A percentile compares a stretch with the other conserved stretches of the same genome.
phyloP scores from a whole-genome alignment of 1,140 invertebrate species.

The Trichoplusia ni region DNA sequence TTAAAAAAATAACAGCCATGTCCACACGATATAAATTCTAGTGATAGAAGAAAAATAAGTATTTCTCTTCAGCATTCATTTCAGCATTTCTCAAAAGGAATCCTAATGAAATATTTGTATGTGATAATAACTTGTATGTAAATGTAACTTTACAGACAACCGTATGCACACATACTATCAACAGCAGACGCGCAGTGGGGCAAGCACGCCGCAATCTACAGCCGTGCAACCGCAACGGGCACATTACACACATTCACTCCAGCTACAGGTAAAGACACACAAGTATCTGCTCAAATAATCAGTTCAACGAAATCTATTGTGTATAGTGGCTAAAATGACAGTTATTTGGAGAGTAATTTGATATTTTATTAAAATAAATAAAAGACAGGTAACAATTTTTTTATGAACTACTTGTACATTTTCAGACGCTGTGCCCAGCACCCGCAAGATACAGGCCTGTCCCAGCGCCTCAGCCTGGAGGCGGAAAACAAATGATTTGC shows the following conservation, averaged over 20 bases:
- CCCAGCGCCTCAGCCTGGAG: slow-evolving; percentile 64
- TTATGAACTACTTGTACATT: not conserved
- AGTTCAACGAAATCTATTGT: too few species aligned
- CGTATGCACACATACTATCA: slow-evolving; percentile 66
- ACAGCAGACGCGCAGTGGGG: slow-evolving; percentile 51
- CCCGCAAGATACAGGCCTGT: slow-evolving; percentile 69
- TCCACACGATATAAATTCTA: too few species aligned
- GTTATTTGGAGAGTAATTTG: too few species aligned
- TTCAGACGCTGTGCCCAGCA: slow-evolving; percentile 68
- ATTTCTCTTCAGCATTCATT: too few species aligned
- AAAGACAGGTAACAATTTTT: too few species aligned
- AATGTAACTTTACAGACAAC: slow-evolving; percentile 42
- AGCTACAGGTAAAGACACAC: slow-evolving; percentile 64
- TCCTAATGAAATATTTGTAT: too few species aligned
- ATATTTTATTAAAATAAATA: too few species aligned
- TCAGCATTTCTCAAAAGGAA: too few species aligned
- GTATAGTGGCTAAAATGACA: too few species aligned
- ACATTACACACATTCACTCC: slow-evolving; percentile 66
- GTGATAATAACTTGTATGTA: not conserved
- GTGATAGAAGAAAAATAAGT: too few species aligned
- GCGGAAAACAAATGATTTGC: slow-evolving; percentile 76
- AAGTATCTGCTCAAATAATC: too few species aligned
- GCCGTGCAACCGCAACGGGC: slow-evolving; percentile 54
- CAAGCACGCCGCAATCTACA: slow-evolving; percentile 48
- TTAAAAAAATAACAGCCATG: too few species aligned